Base-by-base conservation (phyloP, 2,888 invertebrate species). In the Erebia aethiops region DNA sequence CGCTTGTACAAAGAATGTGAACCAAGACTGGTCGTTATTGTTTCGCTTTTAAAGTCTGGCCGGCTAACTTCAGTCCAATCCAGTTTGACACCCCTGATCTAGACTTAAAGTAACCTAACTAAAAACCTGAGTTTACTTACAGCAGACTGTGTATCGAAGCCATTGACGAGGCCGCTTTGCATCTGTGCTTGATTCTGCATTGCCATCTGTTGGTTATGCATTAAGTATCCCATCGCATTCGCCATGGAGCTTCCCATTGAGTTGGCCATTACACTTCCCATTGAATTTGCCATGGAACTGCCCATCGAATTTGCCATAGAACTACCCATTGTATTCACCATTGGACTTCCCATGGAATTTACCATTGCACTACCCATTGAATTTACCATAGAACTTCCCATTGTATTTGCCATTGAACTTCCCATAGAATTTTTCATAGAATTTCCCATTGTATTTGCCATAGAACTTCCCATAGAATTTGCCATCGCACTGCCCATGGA, bases 141-240 rank as follows among this genome's bases (percentile, higher is more conserved):
- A 75, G 84, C 82, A 73, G 85, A 76, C 69, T 90, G 91, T 69
- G 85, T 72, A 76, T 92, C 92, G 77, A 87, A 92, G 70, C 92
- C 92, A 72, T 92, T 92, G 65, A 87, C 86, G 54, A 91, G 84
- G 18, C 81, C 84, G 49, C 79, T 78, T 71, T 83, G 86, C 73
- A 79, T 77, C 70, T 86, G 88, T 70, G 78, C 82, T 56, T 84
- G 85, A 63, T 77, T 82, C 73, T 80, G 81, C 77, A 77, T 77
- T 70, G 85, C 66, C 78, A 88, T 78, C 72, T 85, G 87, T 65
- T 87, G 89, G 71, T 84, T 84, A 82, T 90, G 89, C 75, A 91
- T 76, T 84, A 91, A 81, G 78, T 83, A 90, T 61, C 76, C 75
- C 43, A 74, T 70, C 8, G 70, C 57, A 49, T 67, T 72, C 54